Base-by-base conservation (phyloP, 2,888 invertebrate genomes). In the Saturnia japonica region DNA sequence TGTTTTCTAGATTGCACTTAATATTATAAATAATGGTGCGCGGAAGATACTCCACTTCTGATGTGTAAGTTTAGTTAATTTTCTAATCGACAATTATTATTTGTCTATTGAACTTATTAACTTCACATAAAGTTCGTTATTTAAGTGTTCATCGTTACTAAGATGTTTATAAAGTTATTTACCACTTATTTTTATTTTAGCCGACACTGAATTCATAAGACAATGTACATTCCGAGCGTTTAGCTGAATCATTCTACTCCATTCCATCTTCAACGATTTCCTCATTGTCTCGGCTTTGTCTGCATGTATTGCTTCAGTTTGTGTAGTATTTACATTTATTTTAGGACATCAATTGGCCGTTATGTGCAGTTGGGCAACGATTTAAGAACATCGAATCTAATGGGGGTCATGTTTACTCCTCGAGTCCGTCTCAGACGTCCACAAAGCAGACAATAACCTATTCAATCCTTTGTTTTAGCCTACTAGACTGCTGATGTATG, bases 31-130 rank as follows among this genome's bases (percentile, higher is more conserved):
- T 83, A 82, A 94, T 94, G 93, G 94, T 91, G 78, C 94, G 94
- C 68, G 94, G 93, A 75, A 89, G 94, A 85, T 93, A 89, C 80
- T 93, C 94, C 74, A 91, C 93, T 73, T 93, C 93, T 25, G 93
- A 94, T 80, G 82, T 93, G 93, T 93, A 82, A 94, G 94, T 90
- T 47, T 57, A 64, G n/a, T 47, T 19, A 14, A 25, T 60, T 60
- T 28, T 60, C 57, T 60, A 16, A 60, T 25, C 43, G 43, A 43
- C 6, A 60, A 60, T 60, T 3, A 25, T 25, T 25, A 28, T 28
- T 60, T 60, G 14, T 19, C 4, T 25, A 28, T 12, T 2, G 14
- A 25, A 19, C 4, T 25, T 60, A 28, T 3, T 60, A 51, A 51
- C 47, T 1, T 28, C 28, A 4, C 28, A 60, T 28, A 14, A 28